A percentile compares a stretch with the other conserved stretches of the same genome.
phyloP scores from a whole-genome alignment of 1,140 invertebrate genomes.

The Lasioglossum albipes region DNA sequence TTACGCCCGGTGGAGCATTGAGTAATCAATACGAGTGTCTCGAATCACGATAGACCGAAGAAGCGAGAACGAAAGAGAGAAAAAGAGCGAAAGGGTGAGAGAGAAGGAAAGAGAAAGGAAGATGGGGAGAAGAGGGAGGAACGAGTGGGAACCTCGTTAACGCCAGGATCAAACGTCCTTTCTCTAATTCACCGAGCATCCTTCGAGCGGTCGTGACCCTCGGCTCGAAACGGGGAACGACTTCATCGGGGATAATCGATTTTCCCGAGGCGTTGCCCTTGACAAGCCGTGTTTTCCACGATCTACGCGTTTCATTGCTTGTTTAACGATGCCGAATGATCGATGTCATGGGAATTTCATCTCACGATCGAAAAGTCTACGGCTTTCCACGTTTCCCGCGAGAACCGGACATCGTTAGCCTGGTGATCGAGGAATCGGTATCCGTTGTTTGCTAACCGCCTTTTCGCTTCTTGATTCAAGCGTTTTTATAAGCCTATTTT shows the following conservation, averaged over 20 bases:
- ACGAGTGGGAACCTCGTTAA: slow-evolving; percentile 28
- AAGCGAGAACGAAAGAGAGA: background rate
- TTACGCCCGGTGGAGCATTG: slow-evolving; percentile 39
- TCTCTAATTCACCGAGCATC: slow-evolving; percentile 22
- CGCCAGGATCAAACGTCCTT: slow-evolving; percentile 18
- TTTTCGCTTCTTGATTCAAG: no score
- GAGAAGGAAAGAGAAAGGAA: background rate
- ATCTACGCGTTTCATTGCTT: background rate
- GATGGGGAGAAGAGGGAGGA: no score
- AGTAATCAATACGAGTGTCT: slow-evolving; percentile 45
- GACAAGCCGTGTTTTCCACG: slow-evolving; percentile 10
- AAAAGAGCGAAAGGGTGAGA: background rate
- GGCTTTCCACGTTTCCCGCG: no score
- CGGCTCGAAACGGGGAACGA: background rate
- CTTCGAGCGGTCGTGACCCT: slow-evolving; percentile 20
- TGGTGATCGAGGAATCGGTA: no score
- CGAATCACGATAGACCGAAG: slow-evolving; percentile 10
- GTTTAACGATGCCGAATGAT: background rate
- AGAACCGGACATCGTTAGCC: no score
- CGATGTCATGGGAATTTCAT: background rate
- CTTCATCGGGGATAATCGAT: slow-evolving; percentile 25
- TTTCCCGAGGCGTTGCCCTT: slow-evolving; percentile 28
- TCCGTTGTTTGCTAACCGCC: no score
- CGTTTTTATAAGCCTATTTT: no score
- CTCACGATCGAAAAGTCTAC: background rate